These are phyloP conservation scores for Sepiola atlantica DNA, from an alignment of 2,888 invertebrate genomes.

Conservation along the genomic window DNA sequence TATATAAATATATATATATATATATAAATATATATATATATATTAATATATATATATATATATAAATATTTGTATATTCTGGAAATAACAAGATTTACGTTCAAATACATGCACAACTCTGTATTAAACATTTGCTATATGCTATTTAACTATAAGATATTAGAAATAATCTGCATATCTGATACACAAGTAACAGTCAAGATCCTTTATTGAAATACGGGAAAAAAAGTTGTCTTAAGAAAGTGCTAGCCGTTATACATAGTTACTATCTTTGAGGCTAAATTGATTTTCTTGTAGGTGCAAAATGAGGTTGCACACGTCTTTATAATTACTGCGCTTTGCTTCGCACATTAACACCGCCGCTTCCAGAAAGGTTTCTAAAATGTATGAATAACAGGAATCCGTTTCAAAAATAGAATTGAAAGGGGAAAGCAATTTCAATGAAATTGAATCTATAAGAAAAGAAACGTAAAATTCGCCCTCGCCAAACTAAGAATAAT, in stretches of 20 bases:
- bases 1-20: no score
- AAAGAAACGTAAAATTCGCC: neutral
- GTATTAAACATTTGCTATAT: no score
- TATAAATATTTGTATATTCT: no score
- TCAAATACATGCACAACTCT: no score
- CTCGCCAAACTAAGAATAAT: neutral
- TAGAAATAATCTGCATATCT: no score
- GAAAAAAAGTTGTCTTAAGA: neutral
- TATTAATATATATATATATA: no score
- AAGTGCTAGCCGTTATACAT: neutral
- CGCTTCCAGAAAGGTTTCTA: neutral
- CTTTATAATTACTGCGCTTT: neutral
- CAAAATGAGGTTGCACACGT: neutral
- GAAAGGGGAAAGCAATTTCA: neutral
- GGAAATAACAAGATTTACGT: no score
- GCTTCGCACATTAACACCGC: neutral
- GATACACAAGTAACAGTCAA: no score
- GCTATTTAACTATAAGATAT: no score
- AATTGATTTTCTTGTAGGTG: neutral
- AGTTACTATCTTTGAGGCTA: neutral
- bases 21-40: no score
- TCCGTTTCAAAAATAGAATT: neutral
- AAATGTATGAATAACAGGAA: neutral
- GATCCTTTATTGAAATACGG: no score
- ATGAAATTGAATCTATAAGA: neutral